A percentile compares a stretch with the other conserved stretches of the same genome.
Conservation (phyloP, 2,888 invertebrate genomes). For the Cryptocephalus moraei region DNA sequence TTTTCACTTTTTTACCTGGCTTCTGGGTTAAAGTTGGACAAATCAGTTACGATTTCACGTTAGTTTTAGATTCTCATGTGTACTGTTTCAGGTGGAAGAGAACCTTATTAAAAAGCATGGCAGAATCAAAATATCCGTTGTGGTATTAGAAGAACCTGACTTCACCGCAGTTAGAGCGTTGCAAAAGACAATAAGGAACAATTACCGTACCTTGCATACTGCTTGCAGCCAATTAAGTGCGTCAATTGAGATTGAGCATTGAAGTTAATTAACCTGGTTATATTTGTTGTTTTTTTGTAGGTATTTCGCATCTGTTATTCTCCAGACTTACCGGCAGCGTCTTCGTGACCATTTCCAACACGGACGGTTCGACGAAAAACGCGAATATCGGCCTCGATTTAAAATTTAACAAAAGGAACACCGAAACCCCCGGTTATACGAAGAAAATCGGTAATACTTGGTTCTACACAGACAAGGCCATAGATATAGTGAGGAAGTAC, state of each 20-base stretch:
- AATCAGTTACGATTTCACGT: no score
- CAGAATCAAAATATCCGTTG: constrained; percentile 49
- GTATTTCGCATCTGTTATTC: constrained; percentile 59
- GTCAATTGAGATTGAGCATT: constrained; percentile 1
- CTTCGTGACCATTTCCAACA: constrained; percentile 43
- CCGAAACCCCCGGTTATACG: constrained; percentile 73
- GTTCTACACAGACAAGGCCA: constrained; percentile 70
- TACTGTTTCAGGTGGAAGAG: constrained; percentile 44
- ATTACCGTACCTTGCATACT: constrained; percentile 46
- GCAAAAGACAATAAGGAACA: constrained; percentile 28
- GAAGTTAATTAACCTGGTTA: no score
- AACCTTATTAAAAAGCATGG: constrained; percentile 28
- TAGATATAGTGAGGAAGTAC: constrained; percentile 62
- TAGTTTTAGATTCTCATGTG: not conserved
- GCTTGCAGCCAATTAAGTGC: constrained; percentile 50
- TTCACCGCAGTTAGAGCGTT: constrained; percentile 29
- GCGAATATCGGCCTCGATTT: constrained; percentile 84
- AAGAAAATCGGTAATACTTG: constrained; percentile 59
- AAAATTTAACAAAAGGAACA: constrained; percentile 74
- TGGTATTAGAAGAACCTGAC: constrained; percentile 43
- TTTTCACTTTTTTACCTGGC: no score
- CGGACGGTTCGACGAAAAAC: constrained; percentile 36
- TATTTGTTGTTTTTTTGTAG: constrained; percentile 27
- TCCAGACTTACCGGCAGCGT: constrained; percentile 82
- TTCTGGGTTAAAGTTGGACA: no score